Conservation (phyloP, 2,113 vertebrate species). For the Colistium nudipinnis region DNA sequence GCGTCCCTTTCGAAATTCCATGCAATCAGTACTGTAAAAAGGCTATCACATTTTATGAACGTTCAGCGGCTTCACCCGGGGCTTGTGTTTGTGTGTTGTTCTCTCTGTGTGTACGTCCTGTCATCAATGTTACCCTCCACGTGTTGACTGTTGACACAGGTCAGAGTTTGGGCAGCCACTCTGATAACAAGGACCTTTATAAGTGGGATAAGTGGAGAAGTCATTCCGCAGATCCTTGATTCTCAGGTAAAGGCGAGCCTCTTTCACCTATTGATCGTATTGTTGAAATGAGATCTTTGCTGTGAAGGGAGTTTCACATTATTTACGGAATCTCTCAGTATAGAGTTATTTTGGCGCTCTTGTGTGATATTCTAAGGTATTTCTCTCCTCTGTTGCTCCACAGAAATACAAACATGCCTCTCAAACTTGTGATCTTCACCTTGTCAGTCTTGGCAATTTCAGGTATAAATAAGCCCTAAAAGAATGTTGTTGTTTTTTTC, state of each 20-base stretch:
- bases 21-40: not conserved
- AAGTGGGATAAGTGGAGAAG: constrained; percentile 63
- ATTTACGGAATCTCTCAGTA: no score
- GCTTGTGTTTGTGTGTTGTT: constrained; percentile 13
- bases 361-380: not conserved
- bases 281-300: no score
- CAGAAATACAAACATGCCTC: constrained; percentile 69
- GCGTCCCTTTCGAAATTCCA: constrained; percentile 1
- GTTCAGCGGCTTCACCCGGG: no score
- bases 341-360: no score
- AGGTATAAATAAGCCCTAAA: constrained; percentile 64
- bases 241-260: constrained; percentile 49
- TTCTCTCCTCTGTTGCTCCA: constrained; percentile 37
- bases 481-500: no score
- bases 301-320: not conserved
- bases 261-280: constrained; percentile 21
- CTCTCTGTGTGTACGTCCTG: constrained; percentile 25
- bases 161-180: constrained; percentile 69
- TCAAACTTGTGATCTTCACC: constrained; percentile 59
- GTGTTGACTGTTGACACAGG: constrained; percentile 86
- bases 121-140: constrained; percentile 82
- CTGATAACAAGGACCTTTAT: constrained; percentile 85
- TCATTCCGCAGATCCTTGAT: constrained; percentile 44
- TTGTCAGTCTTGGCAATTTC: constrained; percentile 59
- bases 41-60: constrained; percentile 4